Conservation (phyloP, 2,797 vertebrate genomes). For the Jordanella pulchra region DNA sequence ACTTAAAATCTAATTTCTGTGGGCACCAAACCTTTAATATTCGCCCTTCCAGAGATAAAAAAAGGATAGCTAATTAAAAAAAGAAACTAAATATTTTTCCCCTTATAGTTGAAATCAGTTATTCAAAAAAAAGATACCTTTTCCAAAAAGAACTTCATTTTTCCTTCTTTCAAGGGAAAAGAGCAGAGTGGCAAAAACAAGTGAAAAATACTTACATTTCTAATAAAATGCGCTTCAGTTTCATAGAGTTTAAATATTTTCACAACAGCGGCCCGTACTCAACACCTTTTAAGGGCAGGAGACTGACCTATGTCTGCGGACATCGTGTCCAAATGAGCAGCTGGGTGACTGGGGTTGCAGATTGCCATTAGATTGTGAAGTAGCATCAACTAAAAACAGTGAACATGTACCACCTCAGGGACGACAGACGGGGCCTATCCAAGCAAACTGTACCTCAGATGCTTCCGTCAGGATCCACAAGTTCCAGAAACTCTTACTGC, state of each 20-base stretch:
- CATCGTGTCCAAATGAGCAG: background rate
- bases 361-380: conserved; percentile 14
- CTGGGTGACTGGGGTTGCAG: conserved; percentile 4
- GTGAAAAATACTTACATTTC: conserved; percentile 21
- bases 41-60: conserved; percentile 25
- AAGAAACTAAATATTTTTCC: conserved; percentile 30
- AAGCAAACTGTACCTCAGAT: conserved; percentile 31
- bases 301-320: background rate
- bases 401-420: conserved; percentile 31
- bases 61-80: conserved; percentile 40
- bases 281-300: conserved; percentile 7
- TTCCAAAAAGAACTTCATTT: conserved; percentile 2
- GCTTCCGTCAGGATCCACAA: conserved; percentile 20
- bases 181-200: conserved; percentile 17
- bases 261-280: conserved; percentile 4
- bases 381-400: conserved; percentile 14
- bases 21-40: conserved; percentile 7
- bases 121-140: conserved; percentile 23
- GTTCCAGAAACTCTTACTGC: conserved; percentile 15
- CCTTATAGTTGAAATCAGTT: conserved; percentile 12
- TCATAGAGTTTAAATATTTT: conserved; percentile 34
- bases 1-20: conserved; percentile 10
- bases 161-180: conserved; percentile 17
- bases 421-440: conserved; percentile 38
- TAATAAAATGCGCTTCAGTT: conserved; percentile 14